These are phyloP conservation scores for Recurvirostra avosetta DNA, from an alignment of 2,113 vertebrate species.

Conservation along the genomic window DNA sequence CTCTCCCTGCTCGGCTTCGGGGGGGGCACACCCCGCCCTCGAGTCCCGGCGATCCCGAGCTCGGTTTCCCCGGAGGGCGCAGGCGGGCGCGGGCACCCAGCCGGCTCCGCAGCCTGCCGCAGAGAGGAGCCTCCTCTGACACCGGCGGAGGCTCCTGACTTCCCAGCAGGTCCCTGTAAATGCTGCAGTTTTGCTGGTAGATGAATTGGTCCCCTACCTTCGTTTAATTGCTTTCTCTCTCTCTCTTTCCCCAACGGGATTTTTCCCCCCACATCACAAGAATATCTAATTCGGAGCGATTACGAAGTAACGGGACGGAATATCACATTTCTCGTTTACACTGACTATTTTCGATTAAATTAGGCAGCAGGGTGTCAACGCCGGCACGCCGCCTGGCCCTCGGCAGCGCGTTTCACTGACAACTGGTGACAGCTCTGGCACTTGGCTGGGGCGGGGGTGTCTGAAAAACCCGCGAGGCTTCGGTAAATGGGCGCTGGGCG, in stretches of 20 bases:
- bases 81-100: background rate
- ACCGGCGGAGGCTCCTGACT: background rate
- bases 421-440: fast-evolving
- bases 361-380: background rate
- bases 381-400: background rate
- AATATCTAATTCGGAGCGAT: background rate
- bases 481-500: background rate
- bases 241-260: background rate
- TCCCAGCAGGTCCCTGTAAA: background rate
- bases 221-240: background rate
- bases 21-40: background rate
- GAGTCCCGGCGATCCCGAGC: background rate
- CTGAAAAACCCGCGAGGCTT: background rate
- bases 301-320: background rate
- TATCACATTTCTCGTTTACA: background rate
- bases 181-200: background rate
- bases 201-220: background rate
- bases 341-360: background rate
- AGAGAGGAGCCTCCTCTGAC: background rate
- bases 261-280: fast-evolving
- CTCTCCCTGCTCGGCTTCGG: background rate
- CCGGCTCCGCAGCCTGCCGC: background rate
- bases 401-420: background rate
- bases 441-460: background rate
- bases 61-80: background rate